These are phyloP conservation scores for Drosophila jambulina DNA, from an alignment of 1,140 invertebrate species.

Conservation along the genomic window DNA sequence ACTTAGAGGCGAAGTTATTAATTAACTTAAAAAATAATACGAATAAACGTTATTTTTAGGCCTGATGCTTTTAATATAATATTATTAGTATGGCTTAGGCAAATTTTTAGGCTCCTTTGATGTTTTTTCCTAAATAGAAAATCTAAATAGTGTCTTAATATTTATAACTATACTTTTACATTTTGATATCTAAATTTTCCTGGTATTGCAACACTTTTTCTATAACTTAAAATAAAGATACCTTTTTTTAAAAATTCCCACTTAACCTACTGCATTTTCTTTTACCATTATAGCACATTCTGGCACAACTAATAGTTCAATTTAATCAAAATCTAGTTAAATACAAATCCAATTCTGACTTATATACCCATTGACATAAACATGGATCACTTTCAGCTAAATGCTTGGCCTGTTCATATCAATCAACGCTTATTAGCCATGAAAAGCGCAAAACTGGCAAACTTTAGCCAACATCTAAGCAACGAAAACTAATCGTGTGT, in stretches of 20 bases:
- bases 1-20: no score
- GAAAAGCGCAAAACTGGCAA: constrained; percentile 24
- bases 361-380: constrained; percentile 40
- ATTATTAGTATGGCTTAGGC: no score
- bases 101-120: not conserved
- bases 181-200: no score
- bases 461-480: constrained; percentile 21
- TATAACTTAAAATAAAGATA: not conserved
- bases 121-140: not conserved
- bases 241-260: no score
- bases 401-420: constrained; percentile 29
- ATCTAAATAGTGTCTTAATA: no score
- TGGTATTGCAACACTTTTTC: not conserved
- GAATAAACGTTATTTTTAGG: no score
- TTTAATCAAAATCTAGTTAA: constrained; percentile 1
- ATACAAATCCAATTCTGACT: constrained; percentile 16
- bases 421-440: constrained; percentile 56
- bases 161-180: no score
- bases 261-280: constrained; percentile 39
- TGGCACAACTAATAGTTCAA: constrained; percentile 52
- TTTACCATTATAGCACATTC: constrained; percentile 49
- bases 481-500: constrained; percentile 68
- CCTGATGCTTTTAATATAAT: no score
- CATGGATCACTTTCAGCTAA: constrained; percentile 42
- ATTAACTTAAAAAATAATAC: no score